A percentile compares a stretch with the other conserved stretches of the same genome.
These are phyloP conservation scores for Cosmopolites sordidus DNA, from an alignment of 2,888 invertebrate species.

Conservation along the genomic window DNA sequence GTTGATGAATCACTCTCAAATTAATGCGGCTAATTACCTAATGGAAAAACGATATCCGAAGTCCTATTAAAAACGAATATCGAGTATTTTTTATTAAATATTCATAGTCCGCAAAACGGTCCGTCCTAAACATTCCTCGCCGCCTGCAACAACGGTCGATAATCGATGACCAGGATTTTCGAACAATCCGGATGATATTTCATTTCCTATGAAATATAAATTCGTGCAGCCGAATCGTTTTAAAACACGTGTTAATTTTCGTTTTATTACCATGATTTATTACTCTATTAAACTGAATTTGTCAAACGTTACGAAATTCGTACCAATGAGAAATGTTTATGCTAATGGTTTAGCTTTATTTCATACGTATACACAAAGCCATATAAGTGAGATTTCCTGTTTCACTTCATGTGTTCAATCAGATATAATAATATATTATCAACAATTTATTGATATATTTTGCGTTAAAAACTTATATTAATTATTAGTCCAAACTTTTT, in stretches of 20 bases:
- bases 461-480: too few relatives aligned
- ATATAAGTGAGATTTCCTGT: too few relatives aligned
- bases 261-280: conserved; percentile 21
- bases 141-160: too few relatives aligned
- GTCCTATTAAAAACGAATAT: conserved; percentile 24
- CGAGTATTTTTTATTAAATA: conserved; percentile 38
- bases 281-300: conserved; percentile 14
- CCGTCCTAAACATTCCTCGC: not conserved
- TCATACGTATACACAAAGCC: too few relatives aligned
- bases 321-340: conserved; percentile 8
- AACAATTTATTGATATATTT: too few relatives aligned
- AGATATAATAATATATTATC: too few relatives aligned
- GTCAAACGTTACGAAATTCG: conserved; percentile 12
- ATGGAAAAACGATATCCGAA: conserved; percentile 38
- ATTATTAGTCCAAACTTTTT: too few relatives aligned
- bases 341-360: conserved; percentile 4
- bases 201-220: conserved; percentile 40
- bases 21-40: conserved; percentile 39
- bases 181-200: conserved; percentile 18
- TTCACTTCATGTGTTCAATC: too few relatives aligned
- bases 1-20: conserved; percentile 37
- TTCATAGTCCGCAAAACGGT: conserved; percentile 33
- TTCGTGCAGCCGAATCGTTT: conserved; percentile 28
- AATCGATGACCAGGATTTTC: too few relatives aligned
- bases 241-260: conserved; percentile 20